Evolutionary conservation across 2,888 invertebrate genomes (phyloP).

Genomic region (Agriopis leucophaearia): DNA sequence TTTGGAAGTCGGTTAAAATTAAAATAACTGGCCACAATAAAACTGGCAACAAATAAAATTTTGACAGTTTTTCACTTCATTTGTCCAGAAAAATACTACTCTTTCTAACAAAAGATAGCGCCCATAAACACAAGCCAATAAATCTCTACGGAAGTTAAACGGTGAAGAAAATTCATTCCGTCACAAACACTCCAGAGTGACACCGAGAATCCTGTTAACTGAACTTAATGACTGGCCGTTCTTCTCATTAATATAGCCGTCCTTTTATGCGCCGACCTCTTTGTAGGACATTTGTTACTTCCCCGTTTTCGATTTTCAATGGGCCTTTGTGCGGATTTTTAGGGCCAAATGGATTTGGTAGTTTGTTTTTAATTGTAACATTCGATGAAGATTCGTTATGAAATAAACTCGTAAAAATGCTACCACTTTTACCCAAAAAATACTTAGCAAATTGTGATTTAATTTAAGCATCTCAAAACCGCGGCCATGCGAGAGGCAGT

Average conservation of each 20-base stretch:
- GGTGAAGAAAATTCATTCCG: constrained; percentile 67
- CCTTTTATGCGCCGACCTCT: constrained; percentile 56
- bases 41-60: not conserved
- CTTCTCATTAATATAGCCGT: constrained; percentile 67
- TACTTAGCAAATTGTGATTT: not conserved
- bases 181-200: constrained; percentile 61
- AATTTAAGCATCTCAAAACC: not conserved
- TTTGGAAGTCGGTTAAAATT: no score
- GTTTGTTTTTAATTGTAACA: constrained; percentile 16
- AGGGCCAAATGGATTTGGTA: constrained; percentile 16
- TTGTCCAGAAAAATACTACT: not conserved
- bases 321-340: constrained; percentile 44
- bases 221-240: constrained; percentile 69
- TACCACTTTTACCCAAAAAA: not conserved
- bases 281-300: constrained; percentile 64
- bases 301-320: constrained; percentile 49
- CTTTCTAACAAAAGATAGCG: constrained; percentile 1
- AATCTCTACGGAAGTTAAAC: constrained; percentile 49
- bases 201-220: constrained; percentile 67
- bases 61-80: not conserved
- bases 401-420: not conserved
- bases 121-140: constrained; percentile 31
- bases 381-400: constrained; percentile 3
- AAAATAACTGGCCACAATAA: no score
- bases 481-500: constrained; percentile 6